Conservation (phyloP, 2,113 vertebrate genomes). For the Plecturocebus donacophilus region DNA sequence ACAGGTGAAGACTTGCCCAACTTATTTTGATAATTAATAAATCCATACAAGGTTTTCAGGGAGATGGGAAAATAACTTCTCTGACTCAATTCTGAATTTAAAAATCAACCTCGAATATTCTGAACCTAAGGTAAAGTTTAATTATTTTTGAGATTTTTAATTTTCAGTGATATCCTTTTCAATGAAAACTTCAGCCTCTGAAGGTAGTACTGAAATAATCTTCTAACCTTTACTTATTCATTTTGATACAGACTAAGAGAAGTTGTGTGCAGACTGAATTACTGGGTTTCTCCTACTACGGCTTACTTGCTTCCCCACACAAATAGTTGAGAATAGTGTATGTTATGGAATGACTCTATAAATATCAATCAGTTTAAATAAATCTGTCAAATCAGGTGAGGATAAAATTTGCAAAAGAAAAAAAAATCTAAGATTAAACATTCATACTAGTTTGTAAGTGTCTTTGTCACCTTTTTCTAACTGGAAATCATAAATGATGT, state of each 20-base stretch:
- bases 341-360: neutral
- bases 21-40: neutral
- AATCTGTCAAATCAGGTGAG: neutral
- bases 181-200: neutral
- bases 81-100: neutral
- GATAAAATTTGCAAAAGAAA: conserved; percentile 10
- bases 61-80: neutral
- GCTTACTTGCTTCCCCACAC: neutral
- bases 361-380: neutral
- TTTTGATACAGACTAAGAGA: neutral
- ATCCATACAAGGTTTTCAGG: neutral
- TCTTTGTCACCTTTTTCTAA: conserved; percentile 11
- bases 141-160: neutral
- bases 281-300: neutral
- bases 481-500: neutral
- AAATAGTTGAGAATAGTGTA: neutral
- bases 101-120: neutral
- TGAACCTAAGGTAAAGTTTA: neutral
- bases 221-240: neutral
- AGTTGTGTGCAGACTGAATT: neutral
- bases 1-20: neutral
- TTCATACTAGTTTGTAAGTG: neutral
- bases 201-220: neutral
- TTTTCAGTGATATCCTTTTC: neutral
- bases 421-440: neutral